These are phyloP conservation scores for Corynorhinus townsendii DNA, from an alignment of 2,113 vertebrate species.

Conservation along the genomic window DNA sequence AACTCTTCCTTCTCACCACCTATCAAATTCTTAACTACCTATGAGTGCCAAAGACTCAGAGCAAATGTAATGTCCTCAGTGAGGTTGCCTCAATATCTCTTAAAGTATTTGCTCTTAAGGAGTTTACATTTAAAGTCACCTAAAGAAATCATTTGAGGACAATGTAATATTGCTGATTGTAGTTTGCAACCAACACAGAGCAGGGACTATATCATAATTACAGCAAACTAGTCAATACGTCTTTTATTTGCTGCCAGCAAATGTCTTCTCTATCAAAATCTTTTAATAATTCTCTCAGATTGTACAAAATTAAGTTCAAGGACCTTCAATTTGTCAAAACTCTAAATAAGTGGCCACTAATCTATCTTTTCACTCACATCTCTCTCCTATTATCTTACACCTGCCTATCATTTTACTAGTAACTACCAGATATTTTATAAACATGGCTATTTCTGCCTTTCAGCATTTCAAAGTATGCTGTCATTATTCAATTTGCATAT, in stretches of 20 bases:
- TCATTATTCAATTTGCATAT: not conserved
- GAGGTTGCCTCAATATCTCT: not conserved
- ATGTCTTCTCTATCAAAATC: not conserved
- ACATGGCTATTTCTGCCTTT: not conserved
- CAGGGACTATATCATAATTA: not conserved
- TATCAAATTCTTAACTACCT: not conserved
- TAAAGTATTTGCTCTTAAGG: not conserved
- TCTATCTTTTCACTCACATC: not conserved
- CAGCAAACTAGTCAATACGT: not conserved
- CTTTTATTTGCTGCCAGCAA: not conserved
- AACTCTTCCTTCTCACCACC: not conserved
- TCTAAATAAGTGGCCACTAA: not conserved
- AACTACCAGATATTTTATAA: not conserved
- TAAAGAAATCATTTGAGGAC: constrained; percentile 1
- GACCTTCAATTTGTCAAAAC: not conserved
- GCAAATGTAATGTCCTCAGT: not conserved
- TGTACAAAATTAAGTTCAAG: not conserved
- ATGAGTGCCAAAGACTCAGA: not conserved
- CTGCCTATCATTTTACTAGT: not conserved
- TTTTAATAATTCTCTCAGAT: not conserved
- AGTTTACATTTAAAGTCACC: not conserved
- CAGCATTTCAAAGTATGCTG: not conserved
- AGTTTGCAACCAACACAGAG: not conserved
- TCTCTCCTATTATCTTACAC: not conserved
- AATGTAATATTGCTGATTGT: not conserved